Evolutionary conservation across 1,140 invertebrate genomes (phyloP).

Genomic region (Diachasmimorpha longicaudata): DNA sequence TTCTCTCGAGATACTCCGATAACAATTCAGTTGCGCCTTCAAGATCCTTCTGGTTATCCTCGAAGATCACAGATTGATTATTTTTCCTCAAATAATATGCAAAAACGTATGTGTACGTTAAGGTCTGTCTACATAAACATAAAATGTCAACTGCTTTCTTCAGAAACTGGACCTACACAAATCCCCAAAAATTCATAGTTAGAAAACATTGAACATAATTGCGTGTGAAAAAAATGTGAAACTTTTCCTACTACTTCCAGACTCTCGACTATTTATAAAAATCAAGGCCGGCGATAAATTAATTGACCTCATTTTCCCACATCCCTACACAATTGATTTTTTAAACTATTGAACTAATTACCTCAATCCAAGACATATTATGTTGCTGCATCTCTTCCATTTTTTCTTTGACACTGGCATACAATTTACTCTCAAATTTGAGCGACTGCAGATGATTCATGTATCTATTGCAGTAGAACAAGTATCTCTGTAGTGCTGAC

Average conservation of each 20-base stretch:
- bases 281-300: too few species aligned
- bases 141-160: constrained; percentile 98
- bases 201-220: not conserved
- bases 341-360: constrained; percentile 62
- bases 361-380: constrained; percentile 99
- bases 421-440: constrained; percentile 97
- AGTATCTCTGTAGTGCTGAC: constrained; percentile 89
- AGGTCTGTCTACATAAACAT: constrained; percentile 94
- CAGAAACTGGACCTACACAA: constrained; percentile 87
- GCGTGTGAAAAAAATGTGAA: constrained; percentile 30
- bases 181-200: not conserved
- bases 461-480: constrained; percentile 99
- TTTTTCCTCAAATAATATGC: constrained; percentile 98
- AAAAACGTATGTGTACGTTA: constrained; percentile 99
- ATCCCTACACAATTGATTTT: too few species aligned
- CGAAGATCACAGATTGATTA: constrained; percentile 99
- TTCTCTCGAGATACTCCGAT: constrained; percentile 96
- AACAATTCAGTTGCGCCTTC: constrained; percentile 96
- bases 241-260: too few species aligned
- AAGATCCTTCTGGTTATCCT: constrained; percentile 98
- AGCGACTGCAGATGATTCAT: constrained; percentile 99
- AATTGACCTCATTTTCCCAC: too few species aligned
- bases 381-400: constrained; percentile 99
- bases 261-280: too few species aligned
- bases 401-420: constrained; percentile 93